phyloP scores from a whole-genome alignment of 2,113 vertebrate species.

The Madoqua kirkii region DNA sequence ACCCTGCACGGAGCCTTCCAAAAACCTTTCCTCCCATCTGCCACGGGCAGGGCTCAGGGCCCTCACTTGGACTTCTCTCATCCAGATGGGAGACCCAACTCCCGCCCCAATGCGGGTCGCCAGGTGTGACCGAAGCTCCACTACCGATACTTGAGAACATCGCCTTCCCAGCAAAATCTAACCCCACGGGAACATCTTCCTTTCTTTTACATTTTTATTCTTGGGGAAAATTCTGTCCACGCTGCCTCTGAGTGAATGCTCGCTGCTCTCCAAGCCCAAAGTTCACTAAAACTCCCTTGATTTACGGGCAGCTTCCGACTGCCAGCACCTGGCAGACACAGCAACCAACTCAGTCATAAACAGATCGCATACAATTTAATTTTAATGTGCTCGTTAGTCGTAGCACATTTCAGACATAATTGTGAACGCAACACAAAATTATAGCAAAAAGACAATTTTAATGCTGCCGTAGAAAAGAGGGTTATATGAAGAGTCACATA shows the following conservation, averaged over 20 bases:
- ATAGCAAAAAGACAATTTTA: slow-evolving; percentile 99
- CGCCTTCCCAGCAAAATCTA: not conserved
- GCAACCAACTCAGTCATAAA: slow-evolving; percentile 87
- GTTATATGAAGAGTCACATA: slow-evolving; percentile 98
- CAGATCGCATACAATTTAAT: slow-evolving; percentile 90
- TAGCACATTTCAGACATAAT: slow-evolving; percentile 89
- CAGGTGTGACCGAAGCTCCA: not conserved
- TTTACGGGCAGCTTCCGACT: slow-evolving; percentile 81
- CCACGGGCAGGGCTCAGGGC: not conserved
- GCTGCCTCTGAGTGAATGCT: slow-evolving; percentile 71
- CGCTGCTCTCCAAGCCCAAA: slow-evolving; percentile 79
- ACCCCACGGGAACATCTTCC: not conserved
- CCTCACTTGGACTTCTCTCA: not conserved
- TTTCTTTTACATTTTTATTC: not conserved
- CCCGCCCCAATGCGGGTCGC: accelerated
- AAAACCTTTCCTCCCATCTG: not conserved
- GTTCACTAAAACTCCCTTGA: slow-evolving; percentile 83
- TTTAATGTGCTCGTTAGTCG: slow-evolving; percentile 93
- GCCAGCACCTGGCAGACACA: slow-evolving; percentile 88
- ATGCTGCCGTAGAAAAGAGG: slow-evolving; percentile 99
- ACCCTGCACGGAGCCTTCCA: not conserved
- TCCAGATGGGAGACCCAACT: not conserved
- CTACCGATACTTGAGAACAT: accelerated
- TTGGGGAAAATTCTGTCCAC: slow-evolving; percentile 41
- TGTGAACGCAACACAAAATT: slow-evolving; percentile 89